Conservation (phyloP, 1,140 invertebrate species). For the Laodelphax striatellus region DNA sequence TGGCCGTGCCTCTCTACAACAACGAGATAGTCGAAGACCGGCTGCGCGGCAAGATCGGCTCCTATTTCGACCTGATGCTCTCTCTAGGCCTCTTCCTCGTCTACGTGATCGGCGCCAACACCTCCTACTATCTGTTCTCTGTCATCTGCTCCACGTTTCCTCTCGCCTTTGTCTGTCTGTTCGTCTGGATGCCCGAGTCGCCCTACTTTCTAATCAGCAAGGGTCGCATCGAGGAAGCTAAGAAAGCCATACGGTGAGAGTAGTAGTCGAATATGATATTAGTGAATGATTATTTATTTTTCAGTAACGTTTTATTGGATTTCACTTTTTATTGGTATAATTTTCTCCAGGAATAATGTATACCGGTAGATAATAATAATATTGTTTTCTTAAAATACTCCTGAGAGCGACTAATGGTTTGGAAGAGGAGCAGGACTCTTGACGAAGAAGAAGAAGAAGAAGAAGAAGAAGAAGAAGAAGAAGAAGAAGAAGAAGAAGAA, state of each 20-base stretch:
- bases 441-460: no score
- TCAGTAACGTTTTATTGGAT: no score
- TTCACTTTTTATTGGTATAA: no score
- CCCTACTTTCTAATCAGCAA: slow-evolving; percentile 25
- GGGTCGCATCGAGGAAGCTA: slow-evolving; percentile 18
- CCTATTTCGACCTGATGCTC: slow-evolving; percentile 42
- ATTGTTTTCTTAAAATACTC: no score
- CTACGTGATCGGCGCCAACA: slow-evolving; percentile 37
- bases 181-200: slow-evolving; percentile 37
- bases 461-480: no score
- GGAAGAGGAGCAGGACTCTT: no score
- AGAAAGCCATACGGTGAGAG: slow-evolving; percentile 27
- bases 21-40: slow-evolving; percentile 33
- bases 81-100: slow-evolving; percentile 43
- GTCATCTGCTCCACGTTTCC: slow-evolving; percentile 32
- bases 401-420: no score
- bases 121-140: slow-evolving; percentile 31
- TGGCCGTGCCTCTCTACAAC: slow-evolving; percentile 44
- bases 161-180: slow-evolving; percentile 32
- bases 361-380: no score
- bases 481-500: no score
- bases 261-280: neutral
- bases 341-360: no score
- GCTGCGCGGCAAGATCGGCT: slow-evolving; percentile 43
- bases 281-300: no score